phyloP scores from a whole-genome alignment of 2,113 vertebrate species.

The Tiliqua scincoides region DNA sequence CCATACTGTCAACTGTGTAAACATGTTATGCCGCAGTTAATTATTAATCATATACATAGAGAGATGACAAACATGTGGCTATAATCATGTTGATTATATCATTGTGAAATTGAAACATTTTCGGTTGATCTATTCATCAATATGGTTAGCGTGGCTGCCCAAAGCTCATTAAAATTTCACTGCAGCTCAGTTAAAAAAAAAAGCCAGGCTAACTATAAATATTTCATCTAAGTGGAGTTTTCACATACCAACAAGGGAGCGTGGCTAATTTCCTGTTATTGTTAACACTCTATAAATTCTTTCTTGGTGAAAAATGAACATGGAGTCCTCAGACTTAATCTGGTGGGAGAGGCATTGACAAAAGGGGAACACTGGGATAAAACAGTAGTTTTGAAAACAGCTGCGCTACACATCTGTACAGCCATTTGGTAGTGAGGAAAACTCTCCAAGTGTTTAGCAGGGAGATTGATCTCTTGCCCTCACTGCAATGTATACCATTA shows the following conservation, averaged over 20 bases:
- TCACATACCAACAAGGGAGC: constrained; percentile 46
- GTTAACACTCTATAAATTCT: constrained; percentile 41
- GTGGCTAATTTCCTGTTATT: constrained; percentile 53
- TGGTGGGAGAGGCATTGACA: not conserved
- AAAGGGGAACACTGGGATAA: not conserved
- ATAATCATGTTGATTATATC: constrained; percentile 44
- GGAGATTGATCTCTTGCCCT: not conserved
- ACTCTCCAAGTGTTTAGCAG: not conserved
- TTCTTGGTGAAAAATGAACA: not conserved
- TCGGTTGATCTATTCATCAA: constrained; percentile 55
- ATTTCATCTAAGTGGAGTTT: constrained; percentile 58
- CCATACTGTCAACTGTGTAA: constrained; percentile 20
- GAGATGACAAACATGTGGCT: constrained; percentile 25
- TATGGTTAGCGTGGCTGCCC: constrained; percentile 42
- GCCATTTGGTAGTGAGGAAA: not conserved
- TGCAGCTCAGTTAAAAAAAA: constrained; percentile 38
- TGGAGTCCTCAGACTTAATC: not conserved
- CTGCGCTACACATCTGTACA: not conserved
- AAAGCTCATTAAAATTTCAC: constrained; percentile 68
- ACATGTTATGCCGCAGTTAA: constrained; percentile 20
- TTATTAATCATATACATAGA: constrained; percentile 44
- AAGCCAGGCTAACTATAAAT: constrained; percentile 58
- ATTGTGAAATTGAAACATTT: constrained; percentile 41
- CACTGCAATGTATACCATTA: not conserved
- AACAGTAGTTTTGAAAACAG: not conserved